Conservation (phyloP, 2,797 vertebrate species). For the Fringilla coelebs region DNA sequence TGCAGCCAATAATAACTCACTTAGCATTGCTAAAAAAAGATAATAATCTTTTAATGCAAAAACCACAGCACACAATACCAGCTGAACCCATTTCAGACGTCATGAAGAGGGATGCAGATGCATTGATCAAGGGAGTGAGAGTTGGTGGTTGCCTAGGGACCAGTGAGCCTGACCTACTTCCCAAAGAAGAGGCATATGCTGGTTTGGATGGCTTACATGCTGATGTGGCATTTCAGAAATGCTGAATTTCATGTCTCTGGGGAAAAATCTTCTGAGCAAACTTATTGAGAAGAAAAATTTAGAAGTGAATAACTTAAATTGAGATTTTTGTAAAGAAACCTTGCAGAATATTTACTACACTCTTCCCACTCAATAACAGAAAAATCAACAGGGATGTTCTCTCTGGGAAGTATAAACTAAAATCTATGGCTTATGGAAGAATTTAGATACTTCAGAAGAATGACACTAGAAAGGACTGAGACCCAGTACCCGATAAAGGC, state of each 20-base stretch:
- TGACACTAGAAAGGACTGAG: neutral
- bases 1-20: neutral
- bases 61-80: neutral
- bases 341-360: neutral
- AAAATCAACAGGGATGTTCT: neutral
- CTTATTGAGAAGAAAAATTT: neutral
- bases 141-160: constrained; percentile 50
- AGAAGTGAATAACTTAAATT: neutral
- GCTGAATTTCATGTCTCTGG: neutral
- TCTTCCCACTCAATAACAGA: neutral
- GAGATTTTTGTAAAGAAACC: neutral
- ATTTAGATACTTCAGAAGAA: neutral
- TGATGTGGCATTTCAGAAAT: neutral
- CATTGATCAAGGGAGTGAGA: constrained; percentile 39
- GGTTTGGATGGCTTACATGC: neutral
- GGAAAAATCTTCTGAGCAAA: neutral
- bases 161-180: constrained; percentile 27
- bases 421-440: neutral
- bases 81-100: neutral
- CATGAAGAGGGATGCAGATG: neutral
- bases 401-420: neutral
- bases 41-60: neutral
- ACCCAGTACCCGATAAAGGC: neutral
- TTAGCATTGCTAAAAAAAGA: constrained; percentile 13
- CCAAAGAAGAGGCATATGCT: neutral